Evolutionary conservation across 2,113 vertebrate genomes (phyloP), one percentile per base, ranked within the genome.

Genomic region (Thunnus thynnus): DNA sequence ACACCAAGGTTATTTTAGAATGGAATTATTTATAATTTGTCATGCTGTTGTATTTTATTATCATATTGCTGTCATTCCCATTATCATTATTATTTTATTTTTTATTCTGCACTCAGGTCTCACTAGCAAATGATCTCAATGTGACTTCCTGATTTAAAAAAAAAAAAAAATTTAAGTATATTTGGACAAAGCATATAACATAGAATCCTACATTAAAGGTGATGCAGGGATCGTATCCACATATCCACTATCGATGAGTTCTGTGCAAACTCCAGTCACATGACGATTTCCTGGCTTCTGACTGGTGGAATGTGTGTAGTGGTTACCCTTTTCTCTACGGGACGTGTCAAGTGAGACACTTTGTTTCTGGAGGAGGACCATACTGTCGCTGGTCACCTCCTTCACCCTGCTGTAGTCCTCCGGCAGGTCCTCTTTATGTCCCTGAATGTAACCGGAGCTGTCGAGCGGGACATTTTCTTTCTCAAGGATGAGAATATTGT

Each of bases 391-490:
- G 13, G 81, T 76, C 71, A 98, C 91, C 20, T 92, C 93, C 74
- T 95, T 95, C 56, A 98, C 96, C 87, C 94, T 95, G 30, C 96
- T 95, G 66, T 98, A 98, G 71, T 94, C 92, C 76, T 95, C 94
- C 41, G 95, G 93, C 57, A 50, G 3, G 13, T 14, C 36, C 14
- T 54, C 52, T 18, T 54, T 51, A 93, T 91, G 86, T 95, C 13
- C 72, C 56, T 63, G 67, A 36, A 95, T 92, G 3, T 95, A 95
- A 73, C 95, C 95, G 73, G 92, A 74, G 91, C 47, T 30, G 50
- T 50, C 5, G 10, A 61, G 14, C 1, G 10, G n/a, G 3, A 17
- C 1, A 1, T 44, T 60, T 25, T 95, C 94, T 63, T 91, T 95
- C 65, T 96, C 78, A 68, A 96, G 85, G 69, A 97, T 84, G 63